Evolutionary conservation across 2,797 vertebrate species (phyloP), one percentile per base, ranked within the genome.

Genomic region (Myiothlypis chrysogaster): DNA sequence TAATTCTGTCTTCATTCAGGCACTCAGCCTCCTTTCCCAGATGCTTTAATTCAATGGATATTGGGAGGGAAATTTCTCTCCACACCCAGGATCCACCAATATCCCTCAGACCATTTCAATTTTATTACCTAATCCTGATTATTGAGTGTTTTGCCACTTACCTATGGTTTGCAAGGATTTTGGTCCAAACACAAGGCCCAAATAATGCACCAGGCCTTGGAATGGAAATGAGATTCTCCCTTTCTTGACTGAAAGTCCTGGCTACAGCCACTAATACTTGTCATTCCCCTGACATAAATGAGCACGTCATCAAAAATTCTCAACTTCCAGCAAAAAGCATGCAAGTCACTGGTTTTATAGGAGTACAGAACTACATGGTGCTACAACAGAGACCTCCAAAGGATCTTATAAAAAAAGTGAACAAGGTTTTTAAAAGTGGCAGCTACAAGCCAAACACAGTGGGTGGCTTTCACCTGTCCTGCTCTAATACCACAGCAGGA

Each of bases 61-160:
- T n/a, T 72, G 17, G 82, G 79, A 92, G 30, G 21, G 8, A 85
- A 89, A 86, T 94, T 86, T 95, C 47, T 83, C 39, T 94, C 63
- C 19, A 8, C 73, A 63, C 76, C 65, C 84, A 89, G 55, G 65
- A 80, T n/a, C 55, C 23, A 3, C 63, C 41, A 32, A 83, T n/a
- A 61, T 46, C 89, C 50, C 65, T 63, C 79, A 85, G 93, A 83
- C 50, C 6, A n/a, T 92, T 72, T 59, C 39, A 63, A 28, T 92
- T 84, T 90, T 90, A 83, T 92, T 91, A 72, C 76, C 70, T 91
- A 89, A 93, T 89, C 32, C 84, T 52, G 72, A 75, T 92, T 91
- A 71, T 83, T 91, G 60, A 87, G 39, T 80, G 57, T 65, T 94
- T 91, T 91, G 61, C 82, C 44, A 35, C 76, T 91, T 77, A 89